Evolutionary conservation across 2,888 invertebrate species (phyloP).

Genomic region (Pseudoips prasinana): DNA sequence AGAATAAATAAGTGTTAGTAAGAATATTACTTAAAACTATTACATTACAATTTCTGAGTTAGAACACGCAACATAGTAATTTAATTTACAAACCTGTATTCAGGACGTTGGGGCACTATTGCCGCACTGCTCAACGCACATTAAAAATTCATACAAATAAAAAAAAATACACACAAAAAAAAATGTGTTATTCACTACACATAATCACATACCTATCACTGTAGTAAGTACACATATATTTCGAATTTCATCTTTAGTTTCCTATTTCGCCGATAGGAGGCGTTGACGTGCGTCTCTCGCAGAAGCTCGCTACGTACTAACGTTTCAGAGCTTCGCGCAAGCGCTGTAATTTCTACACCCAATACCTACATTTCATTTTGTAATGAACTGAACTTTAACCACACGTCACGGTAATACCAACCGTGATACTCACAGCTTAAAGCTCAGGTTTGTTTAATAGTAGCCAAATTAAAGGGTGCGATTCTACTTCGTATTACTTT

Average conservation of each 20-base stretch:
- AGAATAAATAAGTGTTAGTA: slow-evolving; percentile 17
- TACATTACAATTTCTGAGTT: slow-evolving; percentile 43
- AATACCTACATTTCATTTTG: slow-evolving; percentile 61
- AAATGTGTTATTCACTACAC: slow-evolving; percentile 27
- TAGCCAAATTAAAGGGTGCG: slow-evolving; percentile 41
- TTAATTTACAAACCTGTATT: slow-evolving; percentile 64
- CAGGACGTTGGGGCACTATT: slow-evolving; percentile 31
- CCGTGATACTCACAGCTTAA: slow-evolving; percentile 20
- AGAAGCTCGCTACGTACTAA: slow-evolving; percentile 55
- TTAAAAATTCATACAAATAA: slow-evolving; percentile 49
- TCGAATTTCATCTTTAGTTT: slow-evolving; percentile 61
- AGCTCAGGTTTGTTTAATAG: slow-evolving; percentile 20
- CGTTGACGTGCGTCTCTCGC: slow-evolving; percentile 48
- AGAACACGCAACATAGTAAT: slow-evolving; percentile 64
- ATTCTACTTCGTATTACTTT: slow-evolving; percentile 44
- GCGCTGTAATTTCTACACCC: slow-evolving; percentile 46
- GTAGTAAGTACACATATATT: slow-evolving; percentile 46
- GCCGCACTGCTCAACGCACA: slow-evolving; percentile 42
- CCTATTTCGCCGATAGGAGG: slow-evolving; percentile 40
- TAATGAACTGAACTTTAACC: slow-evolving; percentile 55
- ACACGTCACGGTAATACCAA: slow-evolving; percentile 19
- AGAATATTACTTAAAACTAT: slow-evolving; percentile 38
- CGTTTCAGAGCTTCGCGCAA: slow-evolving; percentile 51
- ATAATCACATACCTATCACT: slow-evolving; percentile 22
- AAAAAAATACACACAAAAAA: slow-evolving; percentile 38